Evolutionary conservation across 2,888 invertebrate species (phyloP).

Genomic region (Apamea epomidion): DNA sequence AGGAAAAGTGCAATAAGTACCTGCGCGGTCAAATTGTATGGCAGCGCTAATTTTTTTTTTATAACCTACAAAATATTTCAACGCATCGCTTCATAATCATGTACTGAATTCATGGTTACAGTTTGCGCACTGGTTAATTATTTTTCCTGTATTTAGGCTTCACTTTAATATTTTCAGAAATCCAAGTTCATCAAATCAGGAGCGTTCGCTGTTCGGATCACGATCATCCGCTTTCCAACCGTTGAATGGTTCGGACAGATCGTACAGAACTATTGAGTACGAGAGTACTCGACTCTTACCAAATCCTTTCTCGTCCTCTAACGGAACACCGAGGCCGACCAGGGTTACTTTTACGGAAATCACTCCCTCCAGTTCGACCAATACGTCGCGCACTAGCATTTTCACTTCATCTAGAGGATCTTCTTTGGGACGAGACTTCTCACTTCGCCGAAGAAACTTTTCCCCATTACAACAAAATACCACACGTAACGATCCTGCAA

Average conservation of each 20-base stretch:
- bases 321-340: slow-evolving; percentile 69
- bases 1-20: background rate
- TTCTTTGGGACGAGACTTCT: slow-evolving; percentile 68
- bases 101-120: background rate
- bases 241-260: slow-evolving; percentile 76
- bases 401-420: slow-evolving; percentile 80
- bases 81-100: background rate
- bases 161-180: slow-evolving; percentile 69
- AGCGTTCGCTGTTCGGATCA: slow-evolving; percentile 81
- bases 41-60: background rate
- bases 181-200: slow-evolving; percentile 73
- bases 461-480: slow-evolving; percentile 66
- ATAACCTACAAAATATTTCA: background rate
- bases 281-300: slow-evolving; percentile 82
- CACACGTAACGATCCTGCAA: slow-evolving; percentile 49
- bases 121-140: background rate
- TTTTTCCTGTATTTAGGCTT: background rate
- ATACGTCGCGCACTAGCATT: slow-evolving; percentile 84
- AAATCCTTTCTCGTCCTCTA: slow-evolving; percentile 84
- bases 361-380: slow-evolving; percentile 66
- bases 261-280: slow-evolving; percentile 78
- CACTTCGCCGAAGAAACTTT: slow-evolving; percentile 74
- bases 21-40: background rate
- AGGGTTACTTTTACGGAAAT: slow-evolving; percentile 72
- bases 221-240: slow-evolving; percentile 86